Evolutionary conservation across 2,888 invertebrate genomes (phyloP).

Genomic region (Noctua janthina): DNA sequence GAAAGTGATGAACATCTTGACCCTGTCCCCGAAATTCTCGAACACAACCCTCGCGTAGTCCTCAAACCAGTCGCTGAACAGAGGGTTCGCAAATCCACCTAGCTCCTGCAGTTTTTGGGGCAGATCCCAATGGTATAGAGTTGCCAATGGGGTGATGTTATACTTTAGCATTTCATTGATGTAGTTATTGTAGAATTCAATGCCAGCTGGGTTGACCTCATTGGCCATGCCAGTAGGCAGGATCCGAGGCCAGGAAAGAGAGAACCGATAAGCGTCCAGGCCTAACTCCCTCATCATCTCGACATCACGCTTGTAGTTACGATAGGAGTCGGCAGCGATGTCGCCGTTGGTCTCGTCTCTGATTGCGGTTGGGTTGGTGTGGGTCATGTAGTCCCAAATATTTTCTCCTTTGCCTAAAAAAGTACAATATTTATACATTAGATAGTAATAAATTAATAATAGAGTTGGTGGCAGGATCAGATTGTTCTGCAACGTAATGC

Average conservation of each 20-base stretch:
- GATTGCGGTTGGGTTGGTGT: slow-evolving; percentile 70
- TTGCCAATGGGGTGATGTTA: slow-evolving; percentile 91
- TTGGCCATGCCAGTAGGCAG: slow-evolving; percentile 89
- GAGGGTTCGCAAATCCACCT: slow-evolving; percentile 76
- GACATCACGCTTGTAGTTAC: slow-evolving; percentile 90
- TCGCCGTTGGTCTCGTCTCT: slow-evolving; percentile 87
- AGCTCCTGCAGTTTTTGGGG: slow-evolving; percentile 76
- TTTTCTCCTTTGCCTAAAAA: slow-evolving; percentile 73
- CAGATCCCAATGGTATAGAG: slow-evolving; percentile 89
- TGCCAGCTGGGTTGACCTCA: slow-evolving; percentile 89
- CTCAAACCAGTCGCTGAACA: slow-evolving; percentile 84
- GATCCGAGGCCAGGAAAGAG: slow-evolving; percentile 91
- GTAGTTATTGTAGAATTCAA: slow-evolving; percentile 91
- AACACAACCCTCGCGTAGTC: slow-evolving; percentile 86
- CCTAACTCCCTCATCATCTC: slow-evolving; percentile 83
- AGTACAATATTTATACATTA: background rate
- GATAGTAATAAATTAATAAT: background rate
- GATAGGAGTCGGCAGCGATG: slow-evolving; percentile 90
- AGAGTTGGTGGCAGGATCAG: too few relatives aligned
- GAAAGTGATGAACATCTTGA: slow-evolving; percentile 68
- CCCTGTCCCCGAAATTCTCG: slow-evolving; percentile 84
- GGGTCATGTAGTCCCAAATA: slow-evolving; percentile 77
- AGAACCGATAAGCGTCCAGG: slow-evolving; percentile 88
- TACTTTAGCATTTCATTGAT: slow-evolving; percentile 91
- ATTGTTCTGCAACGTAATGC: too few relatives aligned